phyloP scores from a whole-genome alignment of 2,888 invertebrate species.

The Euzophera pinguis region DNA sequence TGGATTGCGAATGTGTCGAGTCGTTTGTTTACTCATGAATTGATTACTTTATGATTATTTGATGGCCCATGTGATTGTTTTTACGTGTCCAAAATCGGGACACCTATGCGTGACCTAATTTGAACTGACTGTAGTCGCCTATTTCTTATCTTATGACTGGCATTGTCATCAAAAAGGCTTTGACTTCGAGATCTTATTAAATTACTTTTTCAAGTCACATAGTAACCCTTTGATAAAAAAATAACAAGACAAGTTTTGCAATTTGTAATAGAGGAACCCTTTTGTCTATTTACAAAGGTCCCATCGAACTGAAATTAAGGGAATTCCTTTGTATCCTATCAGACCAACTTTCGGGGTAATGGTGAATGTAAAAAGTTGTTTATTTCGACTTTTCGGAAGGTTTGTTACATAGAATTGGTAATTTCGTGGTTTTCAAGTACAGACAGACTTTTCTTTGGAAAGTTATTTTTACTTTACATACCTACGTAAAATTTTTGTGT shows the following conservation, averaged over 20 bases:
- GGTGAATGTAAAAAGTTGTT: slow-evolving; percentile 14
- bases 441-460: not conserved
- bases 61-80: no score
- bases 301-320: slow-evolving; percentile 38
- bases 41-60: no score
- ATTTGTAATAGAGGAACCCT: slow-evolving; percentile 30
- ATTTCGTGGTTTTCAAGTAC: not conserved
- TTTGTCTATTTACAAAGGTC: slow-evolving; percentile 38
- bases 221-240: slow-evolving; percentile 19
- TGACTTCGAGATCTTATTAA: not conserved
- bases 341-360: slow-evolving; percentile 25
- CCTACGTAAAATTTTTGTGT: not conserved
- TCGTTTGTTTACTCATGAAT: no score
- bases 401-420: not conserved
- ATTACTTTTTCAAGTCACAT: not conserved
- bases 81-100: no score
- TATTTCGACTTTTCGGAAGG: not conserved
- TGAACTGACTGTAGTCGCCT: no score
- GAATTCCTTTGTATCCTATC: slow-evolving; percentile 31
- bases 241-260: slow-evolving; percentile 29
- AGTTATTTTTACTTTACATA: not conserved
- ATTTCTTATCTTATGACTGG: not conserved
- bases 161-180: not conserved
- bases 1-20: no score
- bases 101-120: no score